Base-by-base conservation (phyloP, 2,888 invertebrate species). In the Notodonta ziczac region DNA sequence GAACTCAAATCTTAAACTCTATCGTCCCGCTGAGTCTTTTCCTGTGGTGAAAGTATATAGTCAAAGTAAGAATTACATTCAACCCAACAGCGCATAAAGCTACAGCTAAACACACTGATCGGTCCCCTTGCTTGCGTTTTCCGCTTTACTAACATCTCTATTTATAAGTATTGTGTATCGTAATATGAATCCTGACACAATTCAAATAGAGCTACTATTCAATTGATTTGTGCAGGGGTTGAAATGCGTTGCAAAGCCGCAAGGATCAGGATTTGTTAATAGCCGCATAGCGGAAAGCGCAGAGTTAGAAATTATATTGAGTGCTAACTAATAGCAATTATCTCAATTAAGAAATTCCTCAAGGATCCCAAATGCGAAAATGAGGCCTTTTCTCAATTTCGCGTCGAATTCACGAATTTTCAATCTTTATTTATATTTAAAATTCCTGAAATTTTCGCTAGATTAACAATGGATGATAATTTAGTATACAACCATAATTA, bases 51-150 rank as follows among this genome's bases (percentile, higher is more conserved):
- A 35, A 6, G 5, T 35, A 35, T 46, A 46, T 46, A 5, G 10
- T n/a, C n/a, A 9, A 46, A 46, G n/a, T 46, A 13, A 46, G n/a
- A 13, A n/a, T 50, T 50, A 16, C 13, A 52, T 6, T 46, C 6
- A 46, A 16, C 54, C 39, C 39, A 35, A n/a, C 54, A 76, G 68
- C 63, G 55, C 65, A 65, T 58, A 73, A 76, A 68, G 73, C 73
- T 72, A 67, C 75, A 73, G 74, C 75, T 35, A 35, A 35, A 35
- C 68, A 73, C 68, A 64, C 67, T 73, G 72, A 74, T 72, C 74
- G 67, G 67, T 74, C 69, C 55, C 55, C 60, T 39, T 65, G 64
- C 69, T 72, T 72, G 70, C 70, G 57, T 68, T 73, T 73, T 73
- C 70, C 71, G 72, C 72, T 73, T 75, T 73, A 73, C 68, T 57